These are phyloP conservation scores for Ctenomys sociabilis DNA, from an alignment of 2,113 vertebrate genomes.

Conservation along the genomic window DNA sequence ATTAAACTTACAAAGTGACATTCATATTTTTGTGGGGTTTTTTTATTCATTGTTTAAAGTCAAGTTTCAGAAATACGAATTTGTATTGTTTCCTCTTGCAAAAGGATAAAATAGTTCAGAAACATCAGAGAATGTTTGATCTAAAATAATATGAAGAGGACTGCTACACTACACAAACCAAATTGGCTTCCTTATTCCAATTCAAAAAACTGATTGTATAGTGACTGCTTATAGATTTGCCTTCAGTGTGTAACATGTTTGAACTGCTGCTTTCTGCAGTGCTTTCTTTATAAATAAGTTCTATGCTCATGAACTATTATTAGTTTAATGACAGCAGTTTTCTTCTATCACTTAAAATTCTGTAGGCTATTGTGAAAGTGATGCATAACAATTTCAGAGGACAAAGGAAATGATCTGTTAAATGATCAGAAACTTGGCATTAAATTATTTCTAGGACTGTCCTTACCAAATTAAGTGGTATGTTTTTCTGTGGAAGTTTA, in stretches of 20 bases:
- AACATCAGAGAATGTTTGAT: neutral
- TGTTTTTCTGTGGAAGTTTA: slow-evolving; percentile 32
- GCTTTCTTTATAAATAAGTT: slow-evolving; percentile 31
- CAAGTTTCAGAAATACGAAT: slow-evolving; percentile 54
- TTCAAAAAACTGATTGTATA: neutral
- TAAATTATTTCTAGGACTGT: slow-evolving; percentile 32
- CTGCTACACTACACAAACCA: neutral
- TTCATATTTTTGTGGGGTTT: neutral
- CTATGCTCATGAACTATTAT: neutral
- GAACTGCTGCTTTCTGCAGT: neutral
- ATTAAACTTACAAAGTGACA: slow-evolving; percentile 1
- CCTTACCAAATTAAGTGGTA: slow-evolving; percentile 8
- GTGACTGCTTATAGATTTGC: neutral
- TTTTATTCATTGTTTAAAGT: slow-evolving; percentile 44
- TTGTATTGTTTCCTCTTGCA: slow-evolving; percentile 11
- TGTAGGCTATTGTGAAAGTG: slow-evolving; percentile 15
- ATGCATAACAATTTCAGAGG: slow-evolving; percentile 22
- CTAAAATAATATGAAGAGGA: neutral
- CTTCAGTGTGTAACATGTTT: neutral
- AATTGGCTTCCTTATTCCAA: neutral
- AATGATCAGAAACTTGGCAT: neutral
- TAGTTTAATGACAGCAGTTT: slow-evolving; percentile 54
- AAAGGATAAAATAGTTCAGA: slow-evolving; percentile 34
- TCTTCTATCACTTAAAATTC: slow-evolving; percentile 23
- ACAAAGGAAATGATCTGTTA: neutral